A percentile compares a stretch with the other conserved stretches of the same genome.
phyloP scores from a whole-genome alignment of 2,797 vertebrate genomes.

The Cryptoblepharus egeriae region DNA sequence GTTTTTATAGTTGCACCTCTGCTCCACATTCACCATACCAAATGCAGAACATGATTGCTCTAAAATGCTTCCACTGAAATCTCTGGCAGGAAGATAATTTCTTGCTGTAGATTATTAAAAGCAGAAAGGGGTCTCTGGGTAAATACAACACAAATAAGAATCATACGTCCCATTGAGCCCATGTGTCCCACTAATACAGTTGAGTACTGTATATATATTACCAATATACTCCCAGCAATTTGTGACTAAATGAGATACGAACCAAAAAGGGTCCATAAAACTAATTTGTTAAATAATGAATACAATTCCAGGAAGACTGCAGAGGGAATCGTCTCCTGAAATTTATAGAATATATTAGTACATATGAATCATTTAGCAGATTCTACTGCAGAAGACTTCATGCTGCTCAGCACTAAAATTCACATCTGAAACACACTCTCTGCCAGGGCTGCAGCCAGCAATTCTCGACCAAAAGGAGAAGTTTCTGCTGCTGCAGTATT shows the following conservation, averaged over 20 bases:
- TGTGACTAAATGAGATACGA: constrained; percentile 13
- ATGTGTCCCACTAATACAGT: background rate
- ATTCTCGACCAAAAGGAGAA: background rate
- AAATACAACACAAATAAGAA: background rate
- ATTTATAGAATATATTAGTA: constrained; percentile 32
- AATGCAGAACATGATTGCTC: background rate
- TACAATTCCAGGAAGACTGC: constrained; percentile 4
- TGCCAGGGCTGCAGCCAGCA: background rate
- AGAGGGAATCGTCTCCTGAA: constrained; percentile 14
- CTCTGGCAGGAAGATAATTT: background rate
- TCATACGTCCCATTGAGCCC: background rate
- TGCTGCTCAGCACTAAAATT: constrained; percentile 20
- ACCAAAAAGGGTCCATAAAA: constrained; percentile 27
- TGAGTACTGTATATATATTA: background rate
- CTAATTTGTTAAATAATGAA: constrained; percentile 36
- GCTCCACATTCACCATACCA: background rate
- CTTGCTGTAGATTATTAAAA: background rate
- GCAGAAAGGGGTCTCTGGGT: background rate
- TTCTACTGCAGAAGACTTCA: constrained; percentile 22
- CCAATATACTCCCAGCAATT: background rate
- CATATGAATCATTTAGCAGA: constrained; percentile 33
- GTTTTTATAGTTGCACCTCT: background rate
- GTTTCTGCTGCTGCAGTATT: background rate
- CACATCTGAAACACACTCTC: constrained; percentile 9
- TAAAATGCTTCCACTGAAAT: background rate